These are phyloP conservation scores for Hormiphora californensis DNA, from an alignment of 37 sponge, comb jelly and placozoan genomes.

Conservation along the genomic window DNA sequence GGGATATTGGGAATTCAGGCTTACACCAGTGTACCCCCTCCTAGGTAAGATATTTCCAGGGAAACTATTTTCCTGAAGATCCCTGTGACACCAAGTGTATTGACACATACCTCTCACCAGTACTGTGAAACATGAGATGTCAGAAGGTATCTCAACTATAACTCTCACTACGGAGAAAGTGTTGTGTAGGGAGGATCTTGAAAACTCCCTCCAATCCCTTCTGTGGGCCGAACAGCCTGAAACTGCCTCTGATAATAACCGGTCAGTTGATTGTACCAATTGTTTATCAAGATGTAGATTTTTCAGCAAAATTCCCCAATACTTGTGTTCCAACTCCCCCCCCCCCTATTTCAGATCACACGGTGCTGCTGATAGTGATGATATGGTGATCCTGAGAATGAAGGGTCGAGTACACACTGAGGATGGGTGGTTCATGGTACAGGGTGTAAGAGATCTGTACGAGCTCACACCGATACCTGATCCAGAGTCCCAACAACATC, in stretches of 20 bases:
- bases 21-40: conserved; percentile 18
- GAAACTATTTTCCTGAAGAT: neutral
- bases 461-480: conserved; percentile 57
- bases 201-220: neutral
- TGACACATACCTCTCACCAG: no score
- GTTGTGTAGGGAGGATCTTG: neutral
- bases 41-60: neutral
- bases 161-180: neutral
- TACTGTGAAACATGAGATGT: neutral
- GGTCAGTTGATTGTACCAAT: no score
- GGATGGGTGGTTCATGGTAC: conserved; percentile 62
- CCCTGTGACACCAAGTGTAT: no score
- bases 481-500: neutral
- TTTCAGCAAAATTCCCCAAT: neutral
- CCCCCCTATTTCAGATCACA: neutral
- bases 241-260: neutral
- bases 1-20: neutral
- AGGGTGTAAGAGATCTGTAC: conserved; percentile 76
- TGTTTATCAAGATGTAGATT: neutral
- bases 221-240: conserved; percentile 1
- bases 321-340: no score
- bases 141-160: neutral
- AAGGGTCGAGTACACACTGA: neutral
- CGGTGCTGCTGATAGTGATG: neutral
- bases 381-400: neutral